Conservation (phyloP, 1,140 invertebrate genomes). For the Caenorhabditis remanei region DNA sequence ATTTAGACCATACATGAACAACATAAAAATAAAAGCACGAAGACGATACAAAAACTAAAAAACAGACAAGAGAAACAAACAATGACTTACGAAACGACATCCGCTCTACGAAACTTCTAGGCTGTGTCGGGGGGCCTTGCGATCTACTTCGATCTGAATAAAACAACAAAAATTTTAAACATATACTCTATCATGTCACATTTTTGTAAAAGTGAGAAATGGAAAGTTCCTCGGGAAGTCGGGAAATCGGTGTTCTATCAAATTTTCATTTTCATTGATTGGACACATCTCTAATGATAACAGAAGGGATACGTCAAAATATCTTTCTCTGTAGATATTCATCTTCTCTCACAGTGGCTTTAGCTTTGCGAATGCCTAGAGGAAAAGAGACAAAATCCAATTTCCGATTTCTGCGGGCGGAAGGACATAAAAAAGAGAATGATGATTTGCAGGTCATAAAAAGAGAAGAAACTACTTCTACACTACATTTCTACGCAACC, state of each 20-base stretch:
- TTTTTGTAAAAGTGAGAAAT: conserved; percentile 2
- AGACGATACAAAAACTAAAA: background rate
- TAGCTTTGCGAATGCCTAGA: background rate
- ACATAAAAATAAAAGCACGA: background rate
- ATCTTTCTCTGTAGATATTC: background rate
- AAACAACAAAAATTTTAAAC: background rate
- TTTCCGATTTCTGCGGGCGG: conserved; percentile 11
- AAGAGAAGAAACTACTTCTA: conserved; percentile 86
- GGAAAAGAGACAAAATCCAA: conserved; percentile 1
- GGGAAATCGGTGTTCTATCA: conserved; percentile 8
- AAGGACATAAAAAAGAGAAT: conserved; percentile 18
- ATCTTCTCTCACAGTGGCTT: background rate
- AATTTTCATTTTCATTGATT: conserved; percentile 25
- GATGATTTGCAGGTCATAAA: conserved; percentile 68
- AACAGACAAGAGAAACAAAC: background rate
- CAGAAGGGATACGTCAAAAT: background rate
- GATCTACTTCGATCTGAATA: background rate
- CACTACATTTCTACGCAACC: conserved; percentile 92
- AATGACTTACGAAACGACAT: conserved; percentile 48
- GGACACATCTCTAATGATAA: background rate
- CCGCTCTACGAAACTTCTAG: background rate
- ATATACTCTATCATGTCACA: background rate
- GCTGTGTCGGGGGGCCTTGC: background rate
- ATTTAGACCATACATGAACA: background rate
- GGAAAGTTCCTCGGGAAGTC: background rate